Base-by-base conservation (phyloP, 2,113 vertebrate species). In the Leucosticte australis region DNA sequence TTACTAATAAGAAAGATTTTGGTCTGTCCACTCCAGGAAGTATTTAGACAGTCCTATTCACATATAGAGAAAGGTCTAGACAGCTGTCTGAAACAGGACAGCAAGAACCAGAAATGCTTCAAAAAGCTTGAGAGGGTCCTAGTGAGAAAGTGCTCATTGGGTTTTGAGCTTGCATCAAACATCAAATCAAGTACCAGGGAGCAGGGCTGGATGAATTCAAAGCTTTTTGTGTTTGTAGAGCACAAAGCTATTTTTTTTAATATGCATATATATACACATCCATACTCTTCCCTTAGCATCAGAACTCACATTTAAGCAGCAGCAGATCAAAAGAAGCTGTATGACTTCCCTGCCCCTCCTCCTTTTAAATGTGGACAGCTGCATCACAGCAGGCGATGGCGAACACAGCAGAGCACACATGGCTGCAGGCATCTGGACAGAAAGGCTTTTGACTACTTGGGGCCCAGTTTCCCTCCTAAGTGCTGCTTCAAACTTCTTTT, bases 381-480 rank as follows among this genome's bases (percentile, higher is more conserved):
- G 59, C 50, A 55, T 26, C 41, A 57, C 31, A 79, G 79, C 4
- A 3, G 62, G 53, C 4, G 1, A 50, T 0, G 0, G 70, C 3
- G 2, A 50, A 14, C 53, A 44, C n/a, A 55, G 64, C 37, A 70
- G 28, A 3, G 5, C 50, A 55, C 37, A n/a, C 30, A 81, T 15
- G 26, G n/a, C 24, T 1, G 0, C 0, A 5, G 39, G 23, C 44
- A 53, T 13, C 22, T 9, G 9, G 37, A 22, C 49, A 35, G 42
- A 77, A 67, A 5, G 30, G 44, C n/a, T 67, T 83, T 79, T 68
- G 21, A 39, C 44, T 18, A 13, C 11, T 53, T 37, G 22, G 42
- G 28, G 14, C 39, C 18, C 28, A 56, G 39, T 62, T 69, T 65
- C 27, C 24, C 42, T 57, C 37, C 37, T 33, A 50, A 47, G 13